Conservation (phyloP, 2,797 vertebrate genomes). For the Sorex maritimensis region DNA sequence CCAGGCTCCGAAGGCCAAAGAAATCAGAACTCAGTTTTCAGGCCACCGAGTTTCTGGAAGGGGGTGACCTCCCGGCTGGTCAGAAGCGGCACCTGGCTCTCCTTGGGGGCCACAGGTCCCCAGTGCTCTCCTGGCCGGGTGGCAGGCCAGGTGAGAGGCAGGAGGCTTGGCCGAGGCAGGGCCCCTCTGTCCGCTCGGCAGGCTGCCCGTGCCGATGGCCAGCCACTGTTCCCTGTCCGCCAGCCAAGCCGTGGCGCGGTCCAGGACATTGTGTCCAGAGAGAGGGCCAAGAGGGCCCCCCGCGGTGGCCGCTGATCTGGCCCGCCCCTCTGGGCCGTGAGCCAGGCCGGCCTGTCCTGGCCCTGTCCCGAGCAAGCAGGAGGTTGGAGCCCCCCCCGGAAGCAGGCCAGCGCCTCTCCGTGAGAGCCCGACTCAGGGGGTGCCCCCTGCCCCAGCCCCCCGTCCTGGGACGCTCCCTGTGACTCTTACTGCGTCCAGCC, state of each 20-base stretch:
- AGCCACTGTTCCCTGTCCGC: conserved; percentile 82
- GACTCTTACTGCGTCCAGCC: not conserved
- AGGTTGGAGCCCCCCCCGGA: not conserved
- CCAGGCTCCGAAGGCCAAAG: too few relatives aligned
- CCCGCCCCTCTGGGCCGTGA: conserved; percentile 64
- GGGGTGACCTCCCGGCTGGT: too few relatives aligned
- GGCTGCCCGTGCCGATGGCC: conserved; percentile 72
- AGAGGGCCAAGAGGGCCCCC: conserved; percentile 70
- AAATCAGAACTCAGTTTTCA: too few relatives aligned
- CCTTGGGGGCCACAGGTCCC: not conserved
- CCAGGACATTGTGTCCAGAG: conserved; percentile 86
- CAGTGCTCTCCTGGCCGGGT: conserved; percentile 33
- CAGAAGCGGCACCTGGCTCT: not conserved
- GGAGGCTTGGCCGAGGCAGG: conserved; percentile 43
- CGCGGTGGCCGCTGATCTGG: conserved; percentile 29
- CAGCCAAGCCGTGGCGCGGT: conserved; percentile 76
- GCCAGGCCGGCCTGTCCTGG: conserved; percentile 70
- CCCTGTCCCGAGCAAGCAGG: not conserved
- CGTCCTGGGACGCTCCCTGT: too few relatives aligned
- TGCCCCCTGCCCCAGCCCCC: not conserved
- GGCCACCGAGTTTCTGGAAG: too few relatives aligned
- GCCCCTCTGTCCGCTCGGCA: not conserved
- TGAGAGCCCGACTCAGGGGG: not conserved
- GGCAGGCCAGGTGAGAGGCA: conserved; percentile 67
- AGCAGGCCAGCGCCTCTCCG: not conserved